Percentiles rank a stretch among this genome's conserved stretches.
These are phyloP conservation scores for Diaphora mendica DNA, from an alignment of 2,888 invertebrate species.

Conservation along the genomic window DNA sequence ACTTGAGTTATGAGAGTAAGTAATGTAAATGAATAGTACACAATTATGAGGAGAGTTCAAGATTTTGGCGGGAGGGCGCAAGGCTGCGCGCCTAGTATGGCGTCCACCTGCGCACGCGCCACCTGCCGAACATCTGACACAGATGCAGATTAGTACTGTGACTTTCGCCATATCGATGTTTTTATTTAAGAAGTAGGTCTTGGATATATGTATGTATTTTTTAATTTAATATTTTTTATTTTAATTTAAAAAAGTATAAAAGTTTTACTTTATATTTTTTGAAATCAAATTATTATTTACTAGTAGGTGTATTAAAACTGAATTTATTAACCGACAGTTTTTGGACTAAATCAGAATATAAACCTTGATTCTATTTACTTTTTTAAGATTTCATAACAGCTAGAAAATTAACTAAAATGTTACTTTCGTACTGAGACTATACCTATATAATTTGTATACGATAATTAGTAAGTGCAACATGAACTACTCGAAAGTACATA, in stretches of 20 bases:
- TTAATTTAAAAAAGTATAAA: too few species aligned
- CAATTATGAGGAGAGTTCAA: constrained; percentile 57
- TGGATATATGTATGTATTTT: background rate
- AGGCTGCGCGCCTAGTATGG: constrained; percentile 77
- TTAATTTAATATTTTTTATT: too few species aligned
- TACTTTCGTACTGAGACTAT: too few species aligned
- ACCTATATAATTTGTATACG: too few species aligned
- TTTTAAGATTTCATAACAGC: background rate
- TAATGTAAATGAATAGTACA: constrained; percentile 30
- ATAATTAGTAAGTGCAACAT: too few species aligned
- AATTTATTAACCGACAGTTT: background rate
- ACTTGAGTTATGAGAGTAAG: constrained; percentile 7
- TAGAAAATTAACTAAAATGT: too few species aligned
- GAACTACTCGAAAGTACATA: background rate
- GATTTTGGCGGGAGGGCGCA: constrained; percentile 74
- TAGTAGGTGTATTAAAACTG: background rate
- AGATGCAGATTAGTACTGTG: constrained; percentile 76
- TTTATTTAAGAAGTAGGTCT: constrained; percentile 8
- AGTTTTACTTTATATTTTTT: too few species aligned
- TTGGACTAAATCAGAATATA: background rate
- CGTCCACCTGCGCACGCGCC: constrained; percentile 78
- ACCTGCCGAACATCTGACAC: constrained; percentile 85
- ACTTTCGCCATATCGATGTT: constrained; percentile 45
- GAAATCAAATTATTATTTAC: too few species aligned
- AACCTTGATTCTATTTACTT: background rate